These are phyloP conservation scores for Agrypnus murinus DNA, from an alignment of 2,888 invertebrate species.

Conservation along the genomic window DNA sequence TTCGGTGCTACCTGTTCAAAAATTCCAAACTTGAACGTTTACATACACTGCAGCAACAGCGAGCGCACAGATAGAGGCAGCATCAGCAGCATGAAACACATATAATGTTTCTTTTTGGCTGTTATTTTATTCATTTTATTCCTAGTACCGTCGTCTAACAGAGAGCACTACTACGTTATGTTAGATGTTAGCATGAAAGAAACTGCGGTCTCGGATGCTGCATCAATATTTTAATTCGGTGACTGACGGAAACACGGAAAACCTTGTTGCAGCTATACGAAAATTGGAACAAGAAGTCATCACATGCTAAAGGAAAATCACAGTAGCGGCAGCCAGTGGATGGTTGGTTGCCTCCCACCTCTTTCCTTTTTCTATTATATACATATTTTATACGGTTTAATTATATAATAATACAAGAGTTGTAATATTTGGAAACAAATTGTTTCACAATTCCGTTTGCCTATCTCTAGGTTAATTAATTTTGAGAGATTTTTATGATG, in stretches of 20 bases:
- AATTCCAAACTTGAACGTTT: too few species aligned
- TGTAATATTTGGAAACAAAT: too few species aligned
- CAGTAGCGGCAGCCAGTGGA: not conserved
- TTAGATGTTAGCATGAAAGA: constrained; percentile 46
- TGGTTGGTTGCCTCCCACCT: too few species aligned
- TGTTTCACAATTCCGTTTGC: too few species aligned
- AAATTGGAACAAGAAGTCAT: not conserved
- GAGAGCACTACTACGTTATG: constrained; percentile 43
- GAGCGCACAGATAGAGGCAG: too few species aligned
- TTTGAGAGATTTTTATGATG: too few species aligned
- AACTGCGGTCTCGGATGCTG: constrained; percentile 45
- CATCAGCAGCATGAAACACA: not conserved
- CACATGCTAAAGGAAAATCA: not conserved
- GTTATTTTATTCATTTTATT: constrained; percentile 51
- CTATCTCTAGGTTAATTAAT: too few species aligned
- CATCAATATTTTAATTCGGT: constrained; percentile 54
- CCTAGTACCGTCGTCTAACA: constrained; percentile 43
- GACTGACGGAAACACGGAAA: constrained; percentile 46
- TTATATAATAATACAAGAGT: too few species aligned
- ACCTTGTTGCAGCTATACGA: constrained; percentile 23
- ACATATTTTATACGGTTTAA: not conserved
- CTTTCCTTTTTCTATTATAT: not conserved
- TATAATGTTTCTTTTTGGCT: constrained; percentile 43
- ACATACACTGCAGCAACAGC: too few species aligned
- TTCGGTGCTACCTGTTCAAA: too few species aligned